Evolutionary conservation across 2,113 vertebrate species (phyloP).

Genomic region (Pteronura brasiliensis): DNA sequence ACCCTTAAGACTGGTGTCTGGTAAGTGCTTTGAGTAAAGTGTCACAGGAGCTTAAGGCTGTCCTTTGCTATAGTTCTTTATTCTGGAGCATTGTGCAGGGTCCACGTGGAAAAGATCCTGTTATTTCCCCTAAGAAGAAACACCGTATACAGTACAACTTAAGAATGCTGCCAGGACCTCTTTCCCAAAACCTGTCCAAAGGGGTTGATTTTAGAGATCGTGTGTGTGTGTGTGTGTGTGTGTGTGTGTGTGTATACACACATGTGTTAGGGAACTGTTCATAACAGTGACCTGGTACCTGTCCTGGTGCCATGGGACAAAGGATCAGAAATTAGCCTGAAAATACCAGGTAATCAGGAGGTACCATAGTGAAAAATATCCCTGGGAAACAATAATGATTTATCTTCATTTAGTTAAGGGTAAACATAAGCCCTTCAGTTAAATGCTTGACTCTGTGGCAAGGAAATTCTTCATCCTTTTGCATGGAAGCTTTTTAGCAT

Average conservation of each 20-base stretch:
- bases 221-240: background rate
- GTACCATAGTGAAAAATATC: background rate
- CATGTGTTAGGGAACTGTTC: background rate
- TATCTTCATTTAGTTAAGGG: constrained; percentile 15
- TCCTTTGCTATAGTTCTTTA: background rate
- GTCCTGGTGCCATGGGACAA: background rate
- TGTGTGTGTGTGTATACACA: background rate
- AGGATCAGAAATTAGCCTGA: constrained; percentile 2
- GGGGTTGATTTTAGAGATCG: background rate
- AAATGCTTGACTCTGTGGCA: background rate
- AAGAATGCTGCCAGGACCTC: background rate
- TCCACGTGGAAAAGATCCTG: background rate
- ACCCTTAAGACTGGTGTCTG: background rate
- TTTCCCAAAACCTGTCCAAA: background rate
- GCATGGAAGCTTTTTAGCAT: background rate
- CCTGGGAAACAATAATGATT: background rate
- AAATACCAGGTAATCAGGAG: background rate
- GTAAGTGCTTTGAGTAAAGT: constrained; percentile 15
- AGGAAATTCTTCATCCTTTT: constrained; percentile 8
- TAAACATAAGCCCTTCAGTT: constrained; percentile 18
- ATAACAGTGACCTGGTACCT: background rate
- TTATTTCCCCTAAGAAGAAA: background rate
- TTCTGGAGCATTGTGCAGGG: background rate
- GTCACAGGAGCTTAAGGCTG: background rate
- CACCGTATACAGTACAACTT: background rate